Base-by-base conservation (phyloP, 2,888 invertebrate genomes). In the Watsonalla binaria region DNA sequence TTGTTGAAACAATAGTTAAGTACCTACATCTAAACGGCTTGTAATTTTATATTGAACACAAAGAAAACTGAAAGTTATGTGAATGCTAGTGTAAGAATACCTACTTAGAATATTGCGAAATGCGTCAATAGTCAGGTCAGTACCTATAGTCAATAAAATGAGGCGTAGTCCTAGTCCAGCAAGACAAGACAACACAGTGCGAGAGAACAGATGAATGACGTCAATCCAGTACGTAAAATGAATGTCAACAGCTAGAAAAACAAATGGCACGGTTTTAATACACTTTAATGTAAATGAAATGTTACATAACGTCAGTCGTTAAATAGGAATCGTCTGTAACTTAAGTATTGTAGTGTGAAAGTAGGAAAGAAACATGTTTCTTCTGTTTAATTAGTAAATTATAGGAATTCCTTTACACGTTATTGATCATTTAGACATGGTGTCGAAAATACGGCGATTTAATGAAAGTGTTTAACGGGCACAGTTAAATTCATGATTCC, bases 321-420 rank as follows among this genome's bases (percentile, higher is more conserved):
- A 42, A 42, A 42, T 42, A 11, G 7, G 11, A 42, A 42, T 42
- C 6, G 42, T 42, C 42, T 42, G 42, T 42, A 50, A 14, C 47
- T 51, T 47, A 45, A 45, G 46, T 46, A 47, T 45, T 49, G 48
- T 51, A 15, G 49, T 34, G 35, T 51, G 14, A 46, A 46, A 46
- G 11, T 42, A 39, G 37, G 14, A 14, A 13, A 24, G n/a, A 51
- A 53, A 51, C 55, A 51, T 54, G 72, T 70, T 74, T 65, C 62
- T 58, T 58, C 60, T 61, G 59, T 63, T 58, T 66, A 42, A 42
- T 42, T 11, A 37, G 37, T 37, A 42, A 42, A 24, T 2, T 24
- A 24, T 24, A 24, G 24, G 11, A 42, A 42, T 42, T 42, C 11
- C 8, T 42, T 1, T 11, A 42, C 24, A 42, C 42, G 42, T 11